These are phyloP conservation scores for Tretioscincus oriximinensis DNA, from an alignment of 2,113 vertebrate genomes.

Conservation along the genomic window DNA sequence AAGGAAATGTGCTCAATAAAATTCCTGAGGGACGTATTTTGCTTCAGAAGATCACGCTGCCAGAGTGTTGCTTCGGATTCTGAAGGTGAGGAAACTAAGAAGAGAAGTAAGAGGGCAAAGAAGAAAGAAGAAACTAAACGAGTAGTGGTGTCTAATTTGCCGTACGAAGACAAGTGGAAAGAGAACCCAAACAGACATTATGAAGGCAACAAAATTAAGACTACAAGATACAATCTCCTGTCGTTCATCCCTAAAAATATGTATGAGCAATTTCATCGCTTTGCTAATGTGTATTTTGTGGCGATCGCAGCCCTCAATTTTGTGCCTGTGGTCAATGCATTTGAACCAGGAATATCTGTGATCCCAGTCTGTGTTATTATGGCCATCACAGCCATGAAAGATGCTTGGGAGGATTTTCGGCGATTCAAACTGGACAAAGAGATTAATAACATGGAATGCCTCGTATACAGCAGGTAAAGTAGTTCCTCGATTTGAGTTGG, in stretches of 20 bases:
- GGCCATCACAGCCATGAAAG: slow-evolving; percentile 86
- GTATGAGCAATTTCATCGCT: slow-evolving; percentile 87
- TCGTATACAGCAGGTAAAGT: slow-evolving; percentile 87
- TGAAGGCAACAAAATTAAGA: slow-evolving; percentile 83
- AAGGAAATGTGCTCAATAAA: slow-evolving; percentile 29
- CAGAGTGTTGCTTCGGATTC: slow-evolving; percentile 42
- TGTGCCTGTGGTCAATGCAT: slow-evolving; percentile 86
- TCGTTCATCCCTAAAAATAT: slow-evolving; percentile 90
- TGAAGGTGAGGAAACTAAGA: slow-evolving; percentile 58
- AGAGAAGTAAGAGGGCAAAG: slow-evolving; percentile 68
- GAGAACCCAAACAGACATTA: slow-evolving; percentile 85
- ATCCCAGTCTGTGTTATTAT: slow-evolving; percentile 87
- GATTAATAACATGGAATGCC: slow-evolving; percentile 84
- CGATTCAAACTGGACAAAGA: slow-evolving; percentile 84
- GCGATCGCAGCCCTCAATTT: slow-evolving; percentile 85
- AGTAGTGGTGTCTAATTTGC: slow-evolving; percentile 80
- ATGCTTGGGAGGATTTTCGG: slow-evolving; percentile 90
- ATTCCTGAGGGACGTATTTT: slow-evolving; percentile 38
- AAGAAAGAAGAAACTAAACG: slow-evolving; percentile 76
- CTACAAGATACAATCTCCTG: slow-evolving; percentile 86
- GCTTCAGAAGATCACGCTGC: slow-evolving; percentile 49
- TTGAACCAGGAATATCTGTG: slow-evolving; percentile 83
- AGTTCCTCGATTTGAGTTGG: not conserved
- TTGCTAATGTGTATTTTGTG: slow-evolving; percentile 92
- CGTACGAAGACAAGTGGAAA: slow-evolving; percentile 71